Base-by-base conservation (phyloP, 2,797 vertebrate species). In the Esox lucius region DNA sequence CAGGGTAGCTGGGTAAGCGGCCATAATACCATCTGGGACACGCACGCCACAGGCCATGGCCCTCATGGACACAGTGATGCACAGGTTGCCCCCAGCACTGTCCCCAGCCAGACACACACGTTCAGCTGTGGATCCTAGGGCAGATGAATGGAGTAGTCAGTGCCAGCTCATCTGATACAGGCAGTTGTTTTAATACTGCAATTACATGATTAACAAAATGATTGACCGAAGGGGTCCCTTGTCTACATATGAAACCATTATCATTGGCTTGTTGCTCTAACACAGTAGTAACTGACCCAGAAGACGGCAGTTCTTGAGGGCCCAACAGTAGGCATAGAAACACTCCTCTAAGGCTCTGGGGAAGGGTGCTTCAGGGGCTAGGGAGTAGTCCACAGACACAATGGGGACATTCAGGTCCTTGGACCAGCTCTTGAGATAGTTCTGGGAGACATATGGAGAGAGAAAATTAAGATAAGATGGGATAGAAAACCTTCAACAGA, bases 301-400 rank as follows among this genome's bases (percentile, higher is more conserved):
- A 76, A 94, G 88, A 4, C 91, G 90, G 31, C 90, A 93, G 87
- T 94, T 92, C 26, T 92, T 92, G 65, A 95, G 86, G 0, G 94
- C 93, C 94, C 94, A 95, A 83, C 94, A 95, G 88, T 95, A 95
- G 26, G 92, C 92, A 17, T 92, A 95, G 84, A 94, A 94, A 85
- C 94, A 95, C 72, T 95, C 94, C 80, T 95, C 94, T 42, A 95
- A 86, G 16, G 94, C 94, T 76, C 94, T 77, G 51, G 94, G 94
- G 74, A 93, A 95, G 0, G 94, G 94, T 0, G 93, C 92, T 75
- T 95, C 94, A 0, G 94, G 94, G 1, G 94, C 90, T 79, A 95
- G 83, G 1, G 94, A 94, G 78, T 95, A 95, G 82, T 95, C 94
- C 53, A 95, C 91, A 0, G 94, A 95, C 1, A 95, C 90, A 71